Percentiles rank a stretch among this genome's conserved stretches.
Evolutionary conservation across 2,113 vertebrate species (phyloP).

Genomic region (Pica pica): DNA sequence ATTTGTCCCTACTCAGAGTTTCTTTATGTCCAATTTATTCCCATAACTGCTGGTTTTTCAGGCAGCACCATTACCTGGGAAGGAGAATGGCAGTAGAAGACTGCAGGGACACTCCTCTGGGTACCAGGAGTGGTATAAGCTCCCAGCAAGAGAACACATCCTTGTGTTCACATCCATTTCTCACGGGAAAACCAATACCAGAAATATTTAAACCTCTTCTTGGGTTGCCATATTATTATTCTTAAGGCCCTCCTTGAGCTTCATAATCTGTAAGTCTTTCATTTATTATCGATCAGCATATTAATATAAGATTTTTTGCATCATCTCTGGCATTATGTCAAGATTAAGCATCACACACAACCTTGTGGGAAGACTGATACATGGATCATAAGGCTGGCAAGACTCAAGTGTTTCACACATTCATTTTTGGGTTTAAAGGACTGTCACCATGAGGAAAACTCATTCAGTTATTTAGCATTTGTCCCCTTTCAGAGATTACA

Average conservation of each 20-base stretch:
- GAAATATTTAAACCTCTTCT: not conserved
- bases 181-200: not conserved
- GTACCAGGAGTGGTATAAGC: not conserved
- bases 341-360: not conserved
- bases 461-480: not conserved
- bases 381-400: not conserved
- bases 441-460: not conserved
- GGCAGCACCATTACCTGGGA: not conserved
- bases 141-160: not conserved
- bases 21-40: slow-evolving; percentile 1
- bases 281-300: not conserved
- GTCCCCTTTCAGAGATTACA: not conserved
- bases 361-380: not conserved
- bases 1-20: not conserved
- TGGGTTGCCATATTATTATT: not conserved
- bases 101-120: not conserved
- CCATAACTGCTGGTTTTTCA: not conserved
- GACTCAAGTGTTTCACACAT: not conserved
- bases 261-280: not conserved
- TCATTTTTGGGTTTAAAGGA: not conserved
- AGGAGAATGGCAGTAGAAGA: not conserved
- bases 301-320: not conserved
- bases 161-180: not conserved
- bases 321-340: not conserved
- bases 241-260: not conserved